Percentiles rank a stretch among this genome's conserved stretches.
phyloP scores from a whole-genome alignment of 1,140 invertebrate species.

The Prorops nasuta region DNA sequence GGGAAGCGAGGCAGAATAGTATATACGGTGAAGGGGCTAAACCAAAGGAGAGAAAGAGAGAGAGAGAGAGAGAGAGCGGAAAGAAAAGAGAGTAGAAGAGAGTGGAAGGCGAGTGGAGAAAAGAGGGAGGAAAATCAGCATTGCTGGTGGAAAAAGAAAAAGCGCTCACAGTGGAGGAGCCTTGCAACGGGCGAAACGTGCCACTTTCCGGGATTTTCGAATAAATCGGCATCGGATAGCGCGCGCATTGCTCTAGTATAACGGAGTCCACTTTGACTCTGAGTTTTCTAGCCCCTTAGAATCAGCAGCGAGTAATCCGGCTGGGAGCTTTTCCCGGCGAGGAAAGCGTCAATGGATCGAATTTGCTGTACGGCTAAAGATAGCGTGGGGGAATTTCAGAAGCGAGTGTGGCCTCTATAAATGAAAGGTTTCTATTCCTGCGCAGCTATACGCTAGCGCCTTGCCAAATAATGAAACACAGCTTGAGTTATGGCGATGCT shows the following conservation, averaged over 20 bases:
- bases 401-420: too few species aligned
- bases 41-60: not conserved
- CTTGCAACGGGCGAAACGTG: slow-evolving; percentile 34
- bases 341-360: slow-evolving; percentile 13
- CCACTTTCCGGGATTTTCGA: slow-evolving; percentile 36
- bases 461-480: too few species aligned
- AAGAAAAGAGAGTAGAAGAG: slow-evolving; percentile 5
- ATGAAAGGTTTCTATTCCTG: too few species aligned
- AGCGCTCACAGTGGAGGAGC: slow-evolving; percentile 7
- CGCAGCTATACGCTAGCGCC: too few species aligned
- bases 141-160: not conserved
- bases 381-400: too few species aligned
- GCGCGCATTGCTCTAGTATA: slow-evolving; percentile 17
- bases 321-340: slow-evolving; percentile 12
- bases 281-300: slow-evolving; percentile 11
- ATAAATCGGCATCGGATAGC: slow-evolving; percentile 27
- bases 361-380: too few species aligned
- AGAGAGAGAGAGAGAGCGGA: not conserved
- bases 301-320: slow-evolving; percentile 27
- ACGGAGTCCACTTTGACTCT: slow-evolving; percentile 28
- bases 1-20: too few species aligned
- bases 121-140: not conserved
- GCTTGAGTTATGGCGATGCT: too few species aligned
- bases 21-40: too few species aligned
- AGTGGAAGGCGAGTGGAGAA: not conserved